Base-by-base conservation (phyloP, 2,888 invertebrate genomes). In the Nymphalis polychloros region DNA sequence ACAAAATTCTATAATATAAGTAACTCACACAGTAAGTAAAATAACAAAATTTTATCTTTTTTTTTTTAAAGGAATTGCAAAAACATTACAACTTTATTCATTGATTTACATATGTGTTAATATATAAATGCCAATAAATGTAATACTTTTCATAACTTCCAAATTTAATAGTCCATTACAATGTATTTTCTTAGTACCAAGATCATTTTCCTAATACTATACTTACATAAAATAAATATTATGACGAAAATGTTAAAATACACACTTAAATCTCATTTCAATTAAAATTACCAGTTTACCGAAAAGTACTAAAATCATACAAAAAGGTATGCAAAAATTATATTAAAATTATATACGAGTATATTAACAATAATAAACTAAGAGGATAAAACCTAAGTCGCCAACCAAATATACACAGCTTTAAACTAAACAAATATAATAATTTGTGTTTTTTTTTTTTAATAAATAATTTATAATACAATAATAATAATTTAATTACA, bases 381-480 rank as follows among this genome's bases (percentile, higher is more conserved):
- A 61, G 49, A 47, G 57, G 63, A 65, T 41, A 57, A 31, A 50
- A 68, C 63, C 48, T 73, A 73, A 71, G 66, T 73, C 67, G 70
- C 69, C 57, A 57, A 57, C 35, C 41, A 57, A 35, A 57, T 57
- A 31, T 57, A 57, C 57, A 57, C 41, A 10, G 41, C 19, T 57
- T 57, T 41, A 66, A 72, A 73, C 63, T 53, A 65, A 72, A 67
- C 47, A n/a, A 68, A 70, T 50, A 59, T 50, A 31, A 59, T 67
- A 62, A 52, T 59, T 57, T 61, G 64, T 63, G 53, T 23, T 59
- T 50, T 60, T 64, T 50, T 60, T 64, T 50, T 57, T 57, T 8
- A 55, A 62, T 61, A 35, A 46, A 63, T 60, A 61, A 57, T 46
- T 49, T 59, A 57, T 27, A 64, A 59, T 41, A 62, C 57, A 55